Evolutionary conservation across 2,888 invertebrate species (phyloP).

Genomic region (Apotomis turbidana): DNA sequence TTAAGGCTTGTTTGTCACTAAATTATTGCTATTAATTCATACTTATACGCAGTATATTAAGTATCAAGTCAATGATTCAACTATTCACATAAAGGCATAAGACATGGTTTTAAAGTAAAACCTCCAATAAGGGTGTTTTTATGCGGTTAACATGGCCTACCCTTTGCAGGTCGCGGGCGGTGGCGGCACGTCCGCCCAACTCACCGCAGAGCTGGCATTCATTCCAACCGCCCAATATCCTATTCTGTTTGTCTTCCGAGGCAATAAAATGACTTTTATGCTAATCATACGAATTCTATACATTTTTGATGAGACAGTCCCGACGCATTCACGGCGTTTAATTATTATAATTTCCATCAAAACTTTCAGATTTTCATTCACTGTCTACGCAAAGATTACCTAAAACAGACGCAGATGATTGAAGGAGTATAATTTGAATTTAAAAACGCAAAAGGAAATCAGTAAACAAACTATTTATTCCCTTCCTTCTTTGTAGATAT

Average conservation of each 20-base stretch:
- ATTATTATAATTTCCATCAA: constrained; percentile 80
- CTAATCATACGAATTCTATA: constrained; percentile 84
- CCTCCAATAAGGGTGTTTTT: not conserved
- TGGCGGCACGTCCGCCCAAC: constrained; percentile 40
- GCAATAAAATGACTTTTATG: constrained; percentile 84
- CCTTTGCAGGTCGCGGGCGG: not conserved
- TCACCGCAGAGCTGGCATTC: constrained; percentile 68
- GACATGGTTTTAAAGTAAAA: too few species aligned
- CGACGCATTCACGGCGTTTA: constrained; percentile 74
- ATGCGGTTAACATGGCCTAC: not conserved
- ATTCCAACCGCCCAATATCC: constrained; percentile 80
- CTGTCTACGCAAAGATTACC: constrained; percentile 51
- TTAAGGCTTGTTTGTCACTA: too few species aligned
- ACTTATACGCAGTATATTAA: too few species aligned
- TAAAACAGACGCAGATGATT: constrained; percentile 16
- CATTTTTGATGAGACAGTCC: constrained; percentile 81
- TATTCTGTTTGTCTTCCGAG: constrained; percentile 83
- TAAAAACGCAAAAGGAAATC: constrained; percentile 25
- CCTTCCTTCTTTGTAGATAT: constrained; percentile 12
- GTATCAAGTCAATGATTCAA: too few species aligned
- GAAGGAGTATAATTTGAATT: constrained; percentile 23
- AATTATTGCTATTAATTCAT: too few species aligned
- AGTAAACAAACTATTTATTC: constrained; percentile 16
- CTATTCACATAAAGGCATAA: too few species aligned
- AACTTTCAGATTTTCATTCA: constrained; percentile 57